phyloP scores from a whole-genome alignment of 2,797 vertebrate species.

The Acrocephalus scirpaceus region DNA sequence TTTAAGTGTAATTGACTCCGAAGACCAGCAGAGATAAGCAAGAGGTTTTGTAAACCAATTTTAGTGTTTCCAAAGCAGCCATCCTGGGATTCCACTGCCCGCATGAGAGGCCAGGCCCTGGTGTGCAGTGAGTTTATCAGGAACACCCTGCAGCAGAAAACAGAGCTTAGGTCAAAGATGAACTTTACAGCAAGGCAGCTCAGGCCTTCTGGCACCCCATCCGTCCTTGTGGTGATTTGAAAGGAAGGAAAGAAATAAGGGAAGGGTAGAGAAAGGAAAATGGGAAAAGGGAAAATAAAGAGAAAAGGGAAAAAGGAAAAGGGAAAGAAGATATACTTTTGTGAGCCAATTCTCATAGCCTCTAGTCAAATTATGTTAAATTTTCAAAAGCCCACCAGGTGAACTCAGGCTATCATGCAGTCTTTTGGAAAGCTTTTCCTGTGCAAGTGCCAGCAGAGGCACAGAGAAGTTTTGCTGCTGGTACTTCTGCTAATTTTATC shows the following conservation, averaged over 20 bases:
- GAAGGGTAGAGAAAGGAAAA: not conserved
- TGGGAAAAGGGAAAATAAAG: not conserved
- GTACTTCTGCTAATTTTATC: not conserved
- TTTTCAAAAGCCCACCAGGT: not conserved
- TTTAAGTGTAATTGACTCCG: not conserved
- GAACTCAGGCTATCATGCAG: not conserved
- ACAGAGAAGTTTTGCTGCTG: not conserved
- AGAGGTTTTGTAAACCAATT: not conserved
- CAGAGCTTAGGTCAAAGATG: not conserved
- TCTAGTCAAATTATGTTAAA: not conserved
- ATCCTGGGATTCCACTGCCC: rapidly evolving
- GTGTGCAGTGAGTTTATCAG: not conserved
- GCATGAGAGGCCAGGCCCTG: not conserved
- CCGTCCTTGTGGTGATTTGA: not conserved
- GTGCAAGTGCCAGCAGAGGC: not conserved
- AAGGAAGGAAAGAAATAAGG: not conserved
- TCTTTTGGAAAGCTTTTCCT: not conserved
- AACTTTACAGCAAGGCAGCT: not conserved
- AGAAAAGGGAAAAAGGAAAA: not conserved
- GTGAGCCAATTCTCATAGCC: not conserved
- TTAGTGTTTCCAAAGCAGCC: not conserved
- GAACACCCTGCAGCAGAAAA: not conserved
- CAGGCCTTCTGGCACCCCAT: not conserved
- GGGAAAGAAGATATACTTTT: not conserved
- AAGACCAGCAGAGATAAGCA: not conserved